phyloP scores from a whole-genome alignment of 2,888 invertebrate species.

The Phaedon cochleariae region DNA sequence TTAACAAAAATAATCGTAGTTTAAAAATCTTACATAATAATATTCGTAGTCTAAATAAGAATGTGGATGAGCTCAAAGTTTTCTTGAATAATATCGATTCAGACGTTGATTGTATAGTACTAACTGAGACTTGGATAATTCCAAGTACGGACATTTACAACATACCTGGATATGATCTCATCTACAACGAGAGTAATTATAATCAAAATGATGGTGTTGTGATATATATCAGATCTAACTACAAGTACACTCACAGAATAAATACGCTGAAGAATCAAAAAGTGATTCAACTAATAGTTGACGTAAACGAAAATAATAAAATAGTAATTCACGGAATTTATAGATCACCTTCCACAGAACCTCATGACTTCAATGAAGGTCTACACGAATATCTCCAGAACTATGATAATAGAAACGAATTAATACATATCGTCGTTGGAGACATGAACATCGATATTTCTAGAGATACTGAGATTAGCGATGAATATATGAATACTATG shows the following conservation, averaged over 20 bases:
- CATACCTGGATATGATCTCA: background rate
- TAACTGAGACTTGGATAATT: too few relatives aligned
- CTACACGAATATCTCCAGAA: background rate
- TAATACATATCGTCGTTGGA: background rate
- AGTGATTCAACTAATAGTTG: background rate
- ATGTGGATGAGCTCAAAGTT: background rate
- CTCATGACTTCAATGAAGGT: too few relatives aligned
- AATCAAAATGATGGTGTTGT: too few relatives aligned
- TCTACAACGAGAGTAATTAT: background rate
- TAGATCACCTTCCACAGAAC: too few relatives aligned
- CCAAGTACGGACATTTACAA: too few relatives aligned
- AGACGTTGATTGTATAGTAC: too few relatives aligned
- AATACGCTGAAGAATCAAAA: too few relatives aligned
- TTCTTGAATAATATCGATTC: too few relatives aligned
- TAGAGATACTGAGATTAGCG: background rate
- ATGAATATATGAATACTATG: background rate
- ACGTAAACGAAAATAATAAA: background rate
- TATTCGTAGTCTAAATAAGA: background rate
- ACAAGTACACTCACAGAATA: background rate
- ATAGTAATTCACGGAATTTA: background rate
- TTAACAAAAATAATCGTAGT: background rate
- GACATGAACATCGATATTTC: background rate
- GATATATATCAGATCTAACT: background rate
- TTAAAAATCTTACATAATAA: too few relatives aligned
- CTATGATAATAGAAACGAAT: background rate